A percentile compares a stretch with the other conserved stretches of the same genome.
Conservation (phyloP, 2,797 vertebrate genomes). For the Galagoides demidoff region DNA sequence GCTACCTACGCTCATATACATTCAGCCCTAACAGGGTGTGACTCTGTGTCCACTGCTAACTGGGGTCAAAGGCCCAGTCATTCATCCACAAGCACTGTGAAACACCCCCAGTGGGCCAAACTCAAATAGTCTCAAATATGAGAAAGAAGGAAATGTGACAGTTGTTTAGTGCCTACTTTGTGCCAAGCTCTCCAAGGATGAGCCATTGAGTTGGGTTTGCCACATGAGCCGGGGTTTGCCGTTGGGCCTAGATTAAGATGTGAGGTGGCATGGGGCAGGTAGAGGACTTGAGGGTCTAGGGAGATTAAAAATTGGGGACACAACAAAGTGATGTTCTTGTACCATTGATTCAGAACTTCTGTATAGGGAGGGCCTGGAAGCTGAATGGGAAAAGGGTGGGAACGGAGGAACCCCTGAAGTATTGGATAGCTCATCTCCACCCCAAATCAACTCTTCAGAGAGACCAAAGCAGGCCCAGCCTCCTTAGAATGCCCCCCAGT, state of each 20-base stretch:
- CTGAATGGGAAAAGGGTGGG: background rate
- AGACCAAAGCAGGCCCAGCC: background rate
- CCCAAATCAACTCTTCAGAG: background rate
- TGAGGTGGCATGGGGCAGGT: background rate
- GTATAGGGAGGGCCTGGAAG: background rate
- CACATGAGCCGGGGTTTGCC: background rate
- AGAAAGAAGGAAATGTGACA: background rate
- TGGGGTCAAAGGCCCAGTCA: fast-evolving
- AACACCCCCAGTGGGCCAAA: no score
- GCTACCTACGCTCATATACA: fast-evolving
- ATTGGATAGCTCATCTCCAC: background rate
- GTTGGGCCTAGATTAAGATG: background rate
- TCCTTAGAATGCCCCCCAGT: background rate
- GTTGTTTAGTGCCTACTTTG: no score
- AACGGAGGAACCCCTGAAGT: no score
- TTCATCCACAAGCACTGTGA: background rate
- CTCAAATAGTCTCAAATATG: fast-evolving
- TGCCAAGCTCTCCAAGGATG: background rate
- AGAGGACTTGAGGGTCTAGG: background rate
- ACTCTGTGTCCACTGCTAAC: background rate
- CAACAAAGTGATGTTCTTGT: background rate
- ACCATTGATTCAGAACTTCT: background rate
- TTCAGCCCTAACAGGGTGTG: fast-evolving
- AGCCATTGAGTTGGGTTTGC: background rate
- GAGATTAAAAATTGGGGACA: background rate